Conservation (phyloP, 2,888 invertebrate genomes). For the Vesta saturnalis region DNA sequence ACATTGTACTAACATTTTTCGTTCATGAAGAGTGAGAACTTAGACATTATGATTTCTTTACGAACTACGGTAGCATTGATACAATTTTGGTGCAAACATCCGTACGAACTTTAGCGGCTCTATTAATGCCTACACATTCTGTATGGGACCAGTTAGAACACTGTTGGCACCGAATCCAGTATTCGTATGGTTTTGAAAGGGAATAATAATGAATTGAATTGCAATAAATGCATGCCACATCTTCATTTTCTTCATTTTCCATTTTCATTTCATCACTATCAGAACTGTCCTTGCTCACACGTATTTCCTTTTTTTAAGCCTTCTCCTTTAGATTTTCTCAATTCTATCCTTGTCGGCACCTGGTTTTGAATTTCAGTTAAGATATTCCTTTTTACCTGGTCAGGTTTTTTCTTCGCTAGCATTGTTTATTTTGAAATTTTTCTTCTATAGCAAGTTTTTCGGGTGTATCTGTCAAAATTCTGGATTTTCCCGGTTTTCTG, state of each 20-base stretch:
- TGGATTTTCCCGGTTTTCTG: neutral
- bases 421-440: neutral
- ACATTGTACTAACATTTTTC: no score
- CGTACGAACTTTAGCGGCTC: neutral
- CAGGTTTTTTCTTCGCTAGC: neutral
- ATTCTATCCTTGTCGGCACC: neutral
- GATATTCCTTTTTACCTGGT: neutral
- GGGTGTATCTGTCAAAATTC: neutral
- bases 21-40: no score
- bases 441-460: neutral
- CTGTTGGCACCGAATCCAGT: neutral
- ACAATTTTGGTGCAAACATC: no score
- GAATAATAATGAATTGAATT: neutral
- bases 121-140: neutral
- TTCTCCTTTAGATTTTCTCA: neutral
- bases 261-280: neutral
- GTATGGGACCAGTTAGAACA: neutral
- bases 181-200: neutral
- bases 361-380: neutral
- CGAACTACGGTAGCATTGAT: no score
- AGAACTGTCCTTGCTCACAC: neutral
- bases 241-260: neutral
- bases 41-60: no score
- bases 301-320: neutral
- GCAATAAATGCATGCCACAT: neutral